A percentile compares a stretch with the other conserved stretches of the same genome.
These are phyloP conservation scores for Chlorocebus sabaeus DNA, from an alignment of 2,113 vertebrate species.

Conservation along the genomic window DNA sequence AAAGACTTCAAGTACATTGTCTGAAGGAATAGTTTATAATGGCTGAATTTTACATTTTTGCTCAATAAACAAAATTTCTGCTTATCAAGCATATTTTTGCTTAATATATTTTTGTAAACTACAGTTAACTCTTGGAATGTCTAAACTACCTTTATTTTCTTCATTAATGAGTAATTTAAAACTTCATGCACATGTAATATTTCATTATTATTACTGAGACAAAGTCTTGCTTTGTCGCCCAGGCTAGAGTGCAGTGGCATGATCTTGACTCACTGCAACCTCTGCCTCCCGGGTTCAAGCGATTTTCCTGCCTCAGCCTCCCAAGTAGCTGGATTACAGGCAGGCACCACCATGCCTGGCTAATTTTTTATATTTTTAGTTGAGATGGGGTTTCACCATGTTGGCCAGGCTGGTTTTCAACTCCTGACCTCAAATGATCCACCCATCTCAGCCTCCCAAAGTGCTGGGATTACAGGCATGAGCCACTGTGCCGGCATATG, in stretches of 20 bases:
- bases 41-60: background rate
- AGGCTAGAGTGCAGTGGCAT: too few species aligned
- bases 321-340: too few species aligned
- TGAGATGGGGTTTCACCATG: too few species aligned
- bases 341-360: too few species aligned
- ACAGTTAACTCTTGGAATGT: background rate
- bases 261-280: too few species aligned
- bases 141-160: slow-evolving; percentile 37
- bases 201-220: background rate
- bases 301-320: too few species aligned
- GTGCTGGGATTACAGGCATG: too few species aligned
- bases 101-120: slow-evolving; percentile 22
- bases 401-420: too few species aligned
- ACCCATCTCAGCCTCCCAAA: too few species aligned
- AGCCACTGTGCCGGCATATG: background rate
- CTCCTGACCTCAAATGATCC: too few species aligned
- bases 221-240: too few species aligned
- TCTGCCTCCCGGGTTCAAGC: rapidly evolving
- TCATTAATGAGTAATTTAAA: background rate
- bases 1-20: background rate
- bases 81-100: background rate
- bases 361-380: too few species aligned
- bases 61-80: background rate
- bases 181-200: slow-evolving; percentile 40
- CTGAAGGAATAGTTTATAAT: slow-evolving; percentile 17